Base-by-base conservation (phyloP, 2,888 invertebrate species). In the Cloeon dipterum region DNA sequence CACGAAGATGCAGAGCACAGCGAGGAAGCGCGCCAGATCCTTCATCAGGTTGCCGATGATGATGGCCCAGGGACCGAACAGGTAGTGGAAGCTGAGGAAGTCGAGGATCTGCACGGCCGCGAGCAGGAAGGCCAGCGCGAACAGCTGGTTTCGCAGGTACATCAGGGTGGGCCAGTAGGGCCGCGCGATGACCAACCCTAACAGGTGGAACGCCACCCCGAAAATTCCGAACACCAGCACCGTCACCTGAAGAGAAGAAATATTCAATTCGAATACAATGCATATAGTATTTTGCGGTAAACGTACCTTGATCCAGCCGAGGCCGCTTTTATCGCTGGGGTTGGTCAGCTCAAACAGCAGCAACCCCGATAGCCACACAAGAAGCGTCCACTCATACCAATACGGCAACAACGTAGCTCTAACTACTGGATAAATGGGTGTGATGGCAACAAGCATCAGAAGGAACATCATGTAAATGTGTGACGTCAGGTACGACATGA, bases 31-130 rank as follows among this genome's bases (percentile, higher is more conserved):
- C n/a, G 85, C 85, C 46, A 93, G 64, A 57, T 93, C 91, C 56
- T 86, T 86, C 71, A 86, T 77, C 39, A 86, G 63, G 57, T 86
- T 83, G 17, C 94, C 85, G 51, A 99, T 99, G 55, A 99, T 99
- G 53, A 99, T 98, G 21, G 96, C 96, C 98, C 98, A 99, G 0
- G 98, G 98, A 34, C 98, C 98, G 55, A 99, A 99, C 16, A 99
- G 67, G 59, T 98, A 91, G 58, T 99, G 98, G 56, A 99, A 98
- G 18, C 94, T 94, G 35, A 99, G 63, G 57, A 98, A 99, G 62
- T 91, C 89, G 51, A 96, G 64, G 50, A 96, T 86, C 61, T 96
- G 93, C 35, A 98, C 91, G 61, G 96, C 98, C 38, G 93, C 91
- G 49, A 94, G 64, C 42, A 99, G 67, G 55, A 98, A 79, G 39